phyloP scores from a whole-genome alignment of 2,797 vertebrate species.

The Merluccius polli region DNA sequence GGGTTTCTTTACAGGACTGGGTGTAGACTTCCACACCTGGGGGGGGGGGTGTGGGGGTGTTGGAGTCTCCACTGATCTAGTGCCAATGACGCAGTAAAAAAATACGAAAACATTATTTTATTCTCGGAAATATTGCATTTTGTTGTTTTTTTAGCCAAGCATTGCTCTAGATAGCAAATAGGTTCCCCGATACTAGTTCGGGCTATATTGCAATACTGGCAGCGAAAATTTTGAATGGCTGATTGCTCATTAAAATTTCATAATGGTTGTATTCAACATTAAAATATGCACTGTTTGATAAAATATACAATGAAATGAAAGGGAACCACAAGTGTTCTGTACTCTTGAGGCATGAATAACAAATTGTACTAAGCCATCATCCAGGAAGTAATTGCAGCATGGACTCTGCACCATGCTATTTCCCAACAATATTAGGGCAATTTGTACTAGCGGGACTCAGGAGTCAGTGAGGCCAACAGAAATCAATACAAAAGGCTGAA shows the following conservation, averaged over 20 bases:
- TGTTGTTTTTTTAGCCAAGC: neutral
- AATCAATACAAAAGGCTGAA: slow-evolving; percentile 59
- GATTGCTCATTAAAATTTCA: neutral
- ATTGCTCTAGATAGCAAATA: neutral
- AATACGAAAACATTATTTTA: neutral
- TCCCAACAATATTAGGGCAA: slow-evolving; percentile 56
- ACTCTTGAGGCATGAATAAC: slow-evolving; percentile 48
- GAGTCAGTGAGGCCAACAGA: slow-evolving; percentile 47
- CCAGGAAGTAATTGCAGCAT: slow-evolving; percentile 52
- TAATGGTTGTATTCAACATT: neutral
- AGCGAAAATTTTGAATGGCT: neutral
- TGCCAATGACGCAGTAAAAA: neutral
- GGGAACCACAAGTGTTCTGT: slow-evolving; percentile 30
- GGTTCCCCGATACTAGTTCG: neutral
- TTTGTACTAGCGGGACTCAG: slow-evolving; percentile 51
- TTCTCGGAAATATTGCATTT: too few species aligned
- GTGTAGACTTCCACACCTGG: neutral
- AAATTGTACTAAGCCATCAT: slow-evolving; percentile 41
- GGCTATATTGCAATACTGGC: neutral
- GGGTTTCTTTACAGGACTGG: too few species aligned
- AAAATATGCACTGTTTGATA: neutral
- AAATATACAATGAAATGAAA: neutral
- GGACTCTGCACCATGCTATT: slow-evolving; percentile 36
- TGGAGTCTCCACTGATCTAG: neutral
- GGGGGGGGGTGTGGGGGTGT: neutral